phyloP scores from a whole-genome alignment of 2,797 vertebrate genomes.

The Enoplosus armatus region DNA sequence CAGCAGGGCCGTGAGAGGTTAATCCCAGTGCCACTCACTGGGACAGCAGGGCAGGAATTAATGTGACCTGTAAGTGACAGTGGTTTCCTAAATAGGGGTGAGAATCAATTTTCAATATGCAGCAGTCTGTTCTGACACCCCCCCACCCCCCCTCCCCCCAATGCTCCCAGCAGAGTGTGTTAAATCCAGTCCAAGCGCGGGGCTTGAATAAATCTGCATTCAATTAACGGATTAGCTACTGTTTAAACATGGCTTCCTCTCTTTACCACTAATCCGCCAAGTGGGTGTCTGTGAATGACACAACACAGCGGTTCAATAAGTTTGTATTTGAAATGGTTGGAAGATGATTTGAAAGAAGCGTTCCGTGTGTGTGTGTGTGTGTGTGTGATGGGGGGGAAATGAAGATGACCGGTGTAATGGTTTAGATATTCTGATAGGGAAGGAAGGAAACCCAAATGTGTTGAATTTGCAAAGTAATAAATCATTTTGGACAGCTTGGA shows the following conservation, averaged over 20 bases:
- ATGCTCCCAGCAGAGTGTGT: conserved; percentile 74
- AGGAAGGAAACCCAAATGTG: conserved; percentile 44
- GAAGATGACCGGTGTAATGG: conserved; percentile 30
- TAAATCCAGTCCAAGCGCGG: conserved; percentile 83
- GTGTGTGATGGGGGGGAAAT: background rate
- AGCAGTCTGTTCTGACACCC: conserved; percentile 74
- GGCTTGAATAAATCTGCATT: conserved; percentile 89
- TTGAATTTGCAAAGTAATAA: conserved; percentile 59
- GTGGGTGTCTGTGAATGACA: conserved; percentile 79
- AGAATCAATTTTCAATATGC: conserved; percentile 83
- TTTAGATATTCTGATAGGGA: conserved; percentile 50
- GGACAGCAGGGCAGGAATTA: conserved; percentile 64
- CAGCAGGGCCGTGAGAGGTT: conserved; percentile 60
- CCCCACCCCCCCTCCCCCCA: conserved; percentile 54
- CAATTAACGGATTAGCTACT: conserved; percentile 87
- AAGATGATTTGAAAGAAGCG: conserved; percentile 44
- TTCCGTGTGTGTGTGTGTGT: background rate
- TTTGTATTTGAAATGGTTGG: conserved; percentile 56
- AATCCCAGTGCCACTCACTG: conserved; percentile 50
- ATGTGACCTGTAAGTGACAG: conserved; percentile 76
- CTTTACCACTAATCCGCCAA: conserved; percentile 80
- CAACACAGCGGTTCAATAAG: conserved; percentile 58
- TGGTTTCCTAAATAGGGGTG: conserved; percentile 73
- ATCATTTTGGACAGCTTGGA: conserved; percentile 66
- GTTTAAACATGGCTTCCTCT: conserved; percentile 85